These are phyloP conservation scores for Diogma glabrata DNA, from an alignment of 2,888 invertebrate genomes.

Conservation along the genomic window DNA sequence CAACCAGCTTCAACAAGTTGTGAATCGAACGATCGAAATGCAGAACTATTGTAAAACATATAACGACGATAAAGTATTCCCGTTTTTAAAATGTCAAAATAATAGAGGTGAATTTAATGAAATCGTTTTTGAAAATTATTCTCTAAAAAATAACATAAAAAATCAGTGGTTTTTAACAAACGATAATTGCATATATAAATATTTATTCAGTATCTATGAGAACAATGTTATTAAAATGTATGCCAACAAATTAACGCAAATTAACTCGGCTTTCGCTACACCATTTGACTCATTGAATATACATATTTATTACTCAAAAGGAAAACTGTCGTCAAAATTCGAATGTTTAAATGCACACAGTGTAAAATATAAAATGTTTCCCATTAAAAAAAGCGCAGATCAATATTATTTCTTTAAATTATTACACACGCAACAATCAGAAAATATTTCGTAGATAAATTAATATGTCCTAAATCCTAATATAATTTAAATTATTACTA, in stretches of 20 bases:
- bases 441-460: no score
- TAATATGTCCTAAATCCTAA: no score
- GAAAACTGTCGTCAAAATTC: not conserved
- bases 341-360: not conserved
- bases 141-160: no score
- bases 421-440: not conserved
- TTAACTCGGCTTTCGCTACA: not conserved
- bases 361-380: not conserved
- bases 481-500: no score
- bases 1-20: not conserved
- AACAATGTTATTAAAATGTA: not conserved
- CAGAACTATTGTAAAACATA: no score
- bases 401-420: not conserved
- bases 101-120: not conserved
- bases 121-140: not conserved
- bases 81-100: not conserved
- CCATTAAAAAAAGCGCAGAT: not conserved
- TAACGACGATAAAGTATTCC: not conserved
- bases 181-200: not conserved
- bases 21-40: no score
- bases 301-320: not conserved
- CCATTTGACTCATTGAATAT: not conserved
- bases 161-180: not conserved
- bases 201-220: no score
- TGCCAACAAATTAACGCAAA: not conserved